Evolutionary conservation across 2,888 invertebrate species (phyloP), one percentile per base, ranked within the genome.

Genomic region (Alcis repandata): DNA sequence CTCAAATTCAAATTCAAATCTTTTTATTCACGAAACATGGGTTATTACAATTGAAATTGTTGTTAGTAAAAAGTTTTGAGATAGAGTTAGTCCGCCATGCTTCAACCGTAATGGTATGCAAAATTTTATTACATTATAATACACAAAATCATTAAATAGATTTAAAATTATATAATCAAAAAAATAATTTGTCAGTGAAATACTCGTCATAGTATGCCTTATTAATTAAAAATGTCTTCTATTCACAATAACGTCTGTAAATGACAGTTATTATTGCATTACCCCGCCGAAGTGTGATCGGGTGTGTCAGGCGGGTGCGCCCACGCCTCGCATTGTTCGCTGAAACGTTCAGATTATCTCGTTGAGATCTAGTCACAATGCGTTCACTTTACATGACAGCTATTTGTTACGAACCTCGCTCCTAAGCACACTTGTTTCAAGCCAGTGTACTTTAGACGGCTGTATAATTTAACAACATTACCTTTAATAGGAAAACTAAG

Each of bases 311-410:
- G 46, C 61, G 61, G 70, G 69, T 73, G 72, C 75, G 72, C 72
- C 72, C 76, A 73, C 69, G 72, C 68, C 59, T 67, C 68, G 69
- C 71, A 74, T 74, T 74, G 74, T 74, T 75, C 74, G 71, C 64
- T 63, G 61, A 58, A 75, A 59, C 69, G 70, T 67, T 69, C 70
- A 63, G 70, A 76, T 74, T 73, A 75, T 79, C 72, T 72, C 71
- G 74, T 76, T 72, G 73, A 72, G 68, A 73, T 77, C 72, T 76
- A 72, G 69, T 72, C 70, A 63, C 75, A 73, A 59, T 71, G 70
- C 68, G 72, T 77, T 76, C 72, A 73, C 71, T 69, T 75, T 68
- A 76, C 70, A 74, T 67, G 73, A 70, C 73, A 71, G 65, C 68
- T 67, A 64, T 67, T 62, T 43, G 63, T 66, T 70, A 64, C 62